Percentiles rank a stretch among this genome's conserved stretches.
Evolutionary conservation across 2,888 invertebrate species (phyloP).

Genomic region (Alloscopus bannaensis): DNA sequence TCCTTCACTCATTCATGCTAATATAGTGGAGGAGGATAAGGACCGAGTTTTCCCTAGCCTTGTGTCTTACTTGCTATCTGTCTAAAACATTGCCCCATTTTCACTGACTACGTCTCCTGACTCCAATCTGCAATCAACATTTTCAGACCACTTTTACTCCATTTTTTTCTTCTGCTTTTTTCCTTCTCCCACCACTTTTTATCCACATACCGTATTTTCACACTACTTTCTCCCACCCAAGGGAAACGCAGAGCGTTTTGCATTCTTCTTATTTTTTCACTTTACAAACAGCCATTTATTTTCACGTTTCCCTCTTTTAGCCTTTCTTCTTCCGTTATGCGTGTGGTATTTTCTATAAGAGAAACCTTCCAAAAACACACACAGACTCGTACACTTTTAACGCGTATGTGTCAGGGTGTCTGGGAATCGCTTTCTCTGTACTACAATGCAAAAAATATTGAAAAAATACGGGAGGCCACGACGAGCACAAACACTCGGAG

Average conservation of each 20-base stretch:
- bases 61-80: constrained; percentile 48
- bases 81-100: constrained; percentile 59
- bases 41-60: neutral
- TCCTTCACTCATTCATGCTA: constrained; percentile 4
- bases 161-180: constrained; percentile 37
- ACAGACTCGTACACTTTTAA: no score
- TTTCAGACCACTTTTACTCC: constrained; percentile 56
- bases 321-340: constrained; percentile 10
- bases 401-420: no score
- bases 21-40: neutral
- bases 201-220: no score
- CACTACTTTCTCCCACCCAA: constrained; percentile 39
- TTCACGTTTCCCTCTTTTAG: constrained; percentile 16
- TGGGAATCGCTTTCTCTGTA: no score
- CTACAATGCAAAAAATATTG: no score
- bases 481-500: no score
- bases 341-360: no score
- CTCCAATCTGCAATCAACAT: constrained; percentile 58
- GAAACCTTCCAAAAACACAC: no score
- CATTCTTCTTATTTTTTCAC: constrained; percentile 44
- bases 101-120: constrained; percentile 43
- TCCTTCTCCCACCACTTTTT: constrained; percentile 23
- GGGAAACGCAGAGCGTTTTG: constrained; percentile 45
- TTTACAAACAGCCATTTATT: constrained; percentile 56
- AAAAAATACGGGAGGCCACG: no score